Percentiles rank a stretch among this genome's conserved stretches.
These are phyloP conservation scores for Agelastica alni DNA, from an alignment of 2,888 invertebrate genomes.

Conservation along the genomic window DNA sequence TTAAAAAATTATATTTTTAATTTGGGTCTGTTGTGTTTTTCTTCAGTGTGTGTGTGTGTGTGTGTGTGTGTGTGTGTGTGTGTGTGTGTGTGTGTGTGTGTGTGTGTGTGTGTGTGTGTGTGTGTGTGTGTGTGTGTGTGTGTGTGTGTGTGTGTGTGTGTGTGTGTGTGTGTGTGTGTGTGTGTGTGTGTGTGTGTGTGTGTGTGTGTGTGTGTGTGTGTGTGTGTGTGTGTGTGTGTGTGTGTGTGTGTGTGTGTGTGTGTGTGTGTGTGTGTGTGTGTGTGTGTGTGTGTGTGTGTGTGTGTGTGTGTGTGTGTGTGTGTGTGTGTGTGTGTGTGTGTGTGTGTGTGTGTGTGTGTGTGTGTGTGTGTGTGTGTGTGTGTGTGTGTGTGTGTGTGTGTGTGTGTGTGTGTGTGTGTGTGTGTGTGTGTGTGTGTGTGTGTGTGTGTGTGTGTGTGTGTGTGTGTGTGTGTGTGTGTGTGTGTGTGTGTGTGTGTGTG, in stretches of 20 bases:
- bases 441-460: neutral
- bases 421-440: neutral
- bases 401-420: neutral
- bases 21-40: neutral
- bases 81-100: neutral
- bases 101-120: neutral
- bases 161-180: neutral
- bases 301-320: neutral
- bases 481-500: neutral
- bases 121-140: neutral
- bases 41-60: neutral
- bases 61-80: neutral
- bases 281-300: neutral
- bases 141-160: neutral
- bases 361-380: neutral
- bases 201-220: neutral
- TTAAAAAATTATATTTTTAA: no score
- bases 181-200: neutral
- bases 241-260: neutral
- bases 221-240: neutral
- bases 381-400: neutral
- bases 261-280: neutral
- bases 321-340: neutral
- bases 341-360: neutral
- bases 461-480: neutral